A percentile compares a stretch with the other conserved stretches of the same genome.
These are phyloP conservation scores for Eupithecia insigniata DNA, from an alignment of 2,888 invertebrate species.

Conservation along the genomic window DNA sequence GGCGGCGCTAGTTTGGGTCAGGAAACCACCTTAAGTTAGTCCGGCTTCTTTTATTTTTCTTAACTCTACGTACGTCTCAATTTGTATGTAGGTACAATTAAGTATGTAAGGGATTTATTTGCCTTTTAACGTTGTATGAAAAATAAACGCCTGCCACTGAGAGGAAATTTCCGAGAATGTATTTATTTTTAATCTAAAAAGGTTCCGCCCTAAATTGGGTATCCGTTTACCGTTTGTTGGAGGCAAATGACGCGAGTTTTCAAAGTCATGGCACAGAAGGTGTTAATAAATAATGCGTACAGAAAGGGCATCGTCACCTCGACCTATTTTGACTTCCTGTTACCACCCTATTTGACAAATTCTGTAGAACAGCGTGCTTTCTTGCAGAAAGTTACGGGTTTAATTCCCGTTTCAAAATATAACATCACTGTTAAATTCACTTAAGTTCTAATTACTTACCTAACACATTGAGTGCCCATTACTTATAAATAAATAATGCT, in stretches of 20 bases:
- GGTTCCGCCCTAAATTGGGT: constrained; percentile 27
- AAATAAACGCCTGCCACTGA: constrained; percentile 25
- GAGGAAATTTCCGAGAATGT: constrained; percentile 30
- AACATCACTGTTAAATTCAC: background rate
- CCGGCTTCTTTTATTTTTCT: background rate
- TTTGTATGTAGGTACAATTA: background rate
- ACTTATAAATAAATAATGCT: no score
- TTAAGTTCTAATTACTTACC: background rate
- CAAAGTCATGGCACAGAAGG: constrained; percentile 21
- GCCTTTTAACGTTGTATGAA: constrained; percentile 20
- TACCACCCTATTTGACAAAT: background rate
- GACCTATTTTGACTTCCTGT: background rate
- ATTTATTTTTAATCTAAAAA: constrained; percentile 37
- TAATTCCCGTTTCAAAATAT: background rate
- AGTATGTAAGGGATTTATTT: constrained; percentile 19
- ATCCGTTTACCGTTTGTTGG: constrained; percentile 32
- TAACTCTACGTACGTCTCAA: no score
- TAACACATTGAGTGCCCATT: no score
- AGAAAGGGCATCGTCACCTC: background rate
- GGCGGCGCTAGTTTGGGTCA: no score
- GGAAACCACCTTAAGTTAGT: no score
- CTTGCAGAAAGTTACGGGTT: background rate
- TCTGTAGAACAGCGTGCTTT: background rate
- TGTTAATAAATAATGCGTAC: constrained; percentile 1
- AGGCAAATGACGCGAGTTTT: constrained; percentile 31